These are phyloP conservation scores for Aegypius monachus DNA, from an alignment of 2,113 vertebrate species.

Conservation along the genomic window DNA sequence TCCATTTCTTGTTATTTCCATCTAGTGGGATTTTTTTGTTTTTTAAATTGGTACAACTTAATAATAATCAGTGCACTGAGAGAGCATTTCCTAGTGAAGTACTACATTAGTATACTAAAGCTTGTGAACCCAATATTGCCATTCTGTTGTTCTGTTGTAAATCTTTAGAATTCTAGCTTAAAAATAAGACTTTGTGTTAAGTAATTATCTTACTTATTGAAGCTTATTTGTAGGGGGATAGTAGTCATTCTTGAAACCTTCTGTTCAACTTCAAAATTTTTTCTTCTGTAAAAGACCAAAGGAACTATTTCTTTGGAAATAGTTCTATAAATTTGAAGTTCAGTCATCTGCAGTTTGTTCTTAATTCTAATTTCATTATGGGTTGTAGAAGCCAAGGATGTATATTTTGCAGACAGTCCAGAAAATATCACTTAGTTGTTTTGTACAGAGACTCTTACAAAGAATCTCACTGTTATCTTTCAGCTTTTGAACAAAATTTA, in stretches of 20 bases:
- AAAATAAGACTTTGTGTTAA: not conserved
- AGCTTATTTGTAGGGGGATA: not conserved
- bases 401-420: not conserved
- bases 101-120: not conserved
- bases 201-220: not conserved
- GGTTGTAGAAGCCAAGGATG: not conserved
- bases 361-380: not conserved
- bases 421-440: not conserved
- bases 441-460: not conserved
- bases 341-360: not conserved
- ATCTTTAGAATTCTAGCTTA: not conserved
- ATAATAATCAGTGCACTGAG: not conserved
- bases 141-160: not conserved
- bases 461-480: not conserved
- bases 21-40: not conserved
- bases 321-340: not conserved
- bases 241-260: not conserved
- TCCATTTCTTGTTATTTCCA: not conserved
- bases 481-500: not conserved
- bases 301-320: not conserved
- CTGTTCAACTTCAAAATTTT: not conserved
- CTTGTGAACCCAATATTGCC: not conserved
- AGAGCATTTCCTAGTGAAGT: not conserved
- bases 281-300: not conserved
- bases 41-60: not conserved